These are phyloP conservation scores for Leptobrachium ailaonicum DNA, from an alignment of 2,113 vertebrate species.

Conservation along the genomic window DNA sequence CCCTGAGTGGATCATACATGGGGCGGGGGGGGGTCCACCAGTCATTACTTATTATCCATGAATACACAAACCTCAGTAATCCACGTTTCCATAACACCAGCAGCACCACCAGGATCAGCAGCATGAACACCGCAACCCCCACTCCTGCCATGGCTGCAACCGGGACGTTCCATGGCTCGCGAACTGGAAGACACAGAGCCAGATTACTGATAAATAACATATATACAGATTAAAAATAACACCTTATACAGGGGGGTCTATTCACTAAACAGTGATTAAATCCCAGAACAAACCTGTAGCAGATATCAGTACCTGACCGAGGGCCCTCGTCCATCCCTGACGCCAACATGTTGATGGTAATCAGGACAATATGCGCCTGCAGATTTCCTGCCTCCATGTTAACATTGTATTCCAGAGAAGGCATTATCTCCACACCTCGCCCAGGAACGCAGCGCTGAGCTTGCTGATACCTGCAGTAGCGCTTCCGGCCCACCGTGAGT, in stretches of 20 bases:
- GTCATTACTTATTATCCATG: neutral
- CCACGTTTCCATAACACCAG: neutral
- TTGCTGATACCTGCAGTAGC: too few species aligned
- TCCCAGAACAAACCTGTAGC: neutral
- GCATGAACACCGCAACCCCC: rapidly evolving
- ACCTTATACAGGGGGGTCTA: too few species aligned
- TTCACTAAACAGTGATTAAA: too few species aligned
- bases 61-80: neutral
- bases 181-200: neutral
- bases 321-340: too few species aligned
- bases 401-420: too few species aligned
- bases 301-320: neutral
- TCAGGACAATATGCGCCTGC: too few species aligned
- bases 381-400: too few species aligned
- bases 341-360: too few species aligned
- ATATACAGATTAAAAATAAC: too few species aligned
- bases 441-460: too few species aligned
- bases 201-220: neutral
- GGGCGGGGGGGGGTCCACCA: neutral
- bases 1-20: neutral
- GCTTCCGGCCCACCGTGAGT: too few species aligned
- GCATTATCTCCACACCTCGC: too few species aligned
- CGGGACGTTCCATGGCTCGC: neutral
- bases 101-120: neutral
- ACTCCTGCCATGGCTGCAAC: neutral